Conservation (phyloP, 2,113 vertebrate genomes). For the Marmota flaviventris region DNA sequence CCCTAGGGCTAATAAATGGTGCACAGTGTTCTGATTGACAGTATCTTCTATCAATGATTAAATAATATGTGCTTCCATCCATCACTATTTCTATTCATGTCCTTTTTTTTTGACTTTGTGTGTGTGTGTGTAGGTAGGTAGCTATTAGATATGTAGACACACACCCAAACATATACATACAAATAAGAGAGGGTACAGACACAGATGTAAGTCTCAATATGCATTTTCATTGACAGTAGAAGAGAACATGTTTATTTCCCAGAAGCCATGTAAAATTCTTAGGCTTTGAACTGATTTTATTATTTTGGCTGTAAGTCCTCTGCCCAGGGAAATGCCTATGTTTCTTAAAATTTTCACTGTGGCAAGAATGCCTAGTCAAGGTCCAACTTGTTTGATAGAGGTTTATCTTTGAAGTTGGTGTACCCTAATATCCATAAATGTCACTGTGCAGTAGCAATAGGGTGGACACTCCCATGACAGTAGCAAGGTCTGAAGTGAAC, state of each 20-base stretch:
- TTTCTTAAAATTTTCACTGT: neutral
- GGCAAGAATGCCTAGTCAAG: neutral
- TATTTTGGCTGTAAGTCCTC: neutral
- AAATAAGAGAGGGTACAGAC: neutral
- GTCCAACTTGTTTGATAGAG: neutral
- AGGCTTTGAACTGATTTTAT: neutral
- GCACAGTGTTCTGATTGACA: neutral
- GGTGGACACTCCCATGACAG: neutral
- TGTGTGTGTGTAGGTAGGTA: neutral
- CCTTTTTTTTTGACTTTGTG: neutral
- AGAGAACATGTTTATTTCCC: neutral
- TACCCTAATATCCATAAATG: neutral
- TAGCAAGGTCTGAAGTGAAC: neutral
- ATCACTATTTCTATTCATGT: neutral
- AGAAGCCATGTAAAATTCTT: neutral
- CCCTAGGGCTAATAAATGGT: rapidly evolving
- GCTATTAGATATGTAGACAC: neutral
- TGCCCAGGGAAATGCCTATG: neutral
- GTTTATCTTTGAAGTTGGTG: neutral
- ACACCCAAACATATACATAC: neutral
- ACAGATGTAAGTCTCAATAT: neutral
- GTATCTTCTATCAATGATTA: neutral
- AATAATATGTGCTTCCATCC: neutral
- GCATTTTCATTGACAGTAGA: neutral
- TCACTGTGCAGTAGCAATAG: neutral